Conservation (phyloP, 1,140 invertebrate genomes). For the Branchinecta lynchi region DNA sequence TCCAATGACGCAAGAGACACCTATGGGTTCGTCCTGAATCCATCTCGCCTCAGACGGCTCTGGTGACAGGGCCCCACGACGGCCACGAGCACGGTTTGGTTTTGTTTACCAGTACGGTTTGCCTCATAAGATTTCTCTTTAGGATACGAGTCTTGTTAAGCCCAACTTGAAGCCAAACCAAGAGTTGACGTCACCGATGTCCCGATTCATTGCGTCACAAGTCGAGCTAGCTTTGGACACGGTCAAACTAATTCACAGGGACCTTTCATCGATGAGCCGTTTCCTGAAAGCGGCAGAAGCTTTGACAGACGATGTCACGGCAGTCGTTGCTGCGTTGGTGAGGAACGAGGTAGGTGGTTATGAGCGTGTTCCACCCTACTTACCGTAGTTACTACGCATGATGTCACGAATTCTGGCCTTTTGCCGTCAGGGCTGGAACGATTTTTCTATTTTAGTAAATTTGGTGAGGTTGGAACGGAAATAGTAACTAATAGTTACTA, state of each 20-base stretch:
- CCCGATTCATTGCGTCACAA: neutral
- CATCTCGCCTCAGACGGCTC: neutral
- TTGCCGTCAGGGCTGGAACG: neutral
- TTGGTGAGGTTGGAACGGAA: neutral
- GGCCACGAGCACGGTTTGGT: neutral
- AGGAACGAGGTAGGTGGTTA: neutral
- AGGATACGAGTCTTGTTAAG: constrained; percentile 3
- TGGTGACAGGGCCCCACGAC: neutral
- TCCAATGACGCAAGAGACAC: too few species aligned
- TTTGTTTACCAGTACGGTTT: neutral
- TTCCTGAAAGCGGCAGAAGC: neutral
- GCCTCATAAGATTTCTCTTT: neutral
- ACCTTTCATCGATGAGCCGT: neutral
- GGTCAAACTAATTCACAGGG: neutral
- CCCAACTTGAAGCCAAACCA: neutral
- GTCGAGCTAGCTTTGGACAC: neutral
- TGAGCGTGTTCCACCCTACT: too few species aligned
- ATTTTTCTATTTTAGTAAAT: neutral
- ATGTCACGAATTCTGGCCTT: too few species aligned
- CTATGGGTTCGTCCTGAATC: neutral
- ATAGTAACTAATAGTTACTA: neutral
- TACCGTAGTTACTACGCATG: too few species aligned
- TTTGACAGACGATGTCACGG: neutral
- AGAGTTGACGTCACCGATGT: neutral
- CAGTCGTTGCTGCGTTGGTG: neutral